Evolutionary conservation across 2,888 invertebrate species (phyloP).

Genomic region (Acanthopleura granulata): DNA sequence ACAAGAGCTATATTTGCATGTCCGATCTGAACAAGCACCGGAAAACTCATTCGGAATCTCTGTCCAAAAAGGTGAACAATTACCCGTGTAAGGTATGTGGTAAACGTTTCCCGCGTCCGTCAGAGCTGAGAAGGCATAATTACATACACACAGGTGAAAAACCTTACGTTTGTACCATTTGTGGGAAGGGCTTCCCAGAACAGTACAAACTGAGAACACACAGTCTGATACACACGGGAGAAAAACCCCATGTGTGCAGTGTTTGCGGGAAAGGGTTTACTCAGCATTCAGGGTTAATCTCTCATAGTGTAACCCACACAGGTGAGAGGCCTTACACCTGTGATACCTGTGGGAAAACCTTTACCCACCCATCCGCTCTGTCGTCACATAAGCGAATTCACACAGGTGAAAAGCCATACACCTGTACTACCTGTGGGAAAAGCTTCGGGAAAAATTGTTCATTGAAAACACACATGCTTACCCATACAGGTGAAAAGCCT

Average conservation of each 20-base stretch:
- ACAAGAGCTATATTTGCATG: background rate
- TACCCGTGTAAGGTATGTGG: background rate
- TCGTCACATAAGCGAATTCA: background rate
- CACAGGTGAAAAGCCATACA: conserved; percentile 11
- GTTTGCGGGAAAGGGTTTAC: background rate
- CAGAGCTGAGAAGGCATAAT: background rate
- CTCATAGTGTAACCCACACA: background rate
- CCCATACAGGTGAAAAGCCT: background rate
- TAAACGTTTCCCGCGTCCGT: background rate
- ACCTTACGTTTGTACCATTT: background rate
- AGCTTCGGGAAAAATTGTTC: background rate
- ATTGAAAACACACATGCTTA: background rate
- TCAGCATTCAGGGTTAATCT: background rate
- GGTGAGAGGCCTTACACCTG: background rate
- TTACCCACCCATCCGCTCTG: background rate
- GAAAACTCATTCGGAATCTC: background rate
- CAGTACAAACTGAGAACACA: background rate
- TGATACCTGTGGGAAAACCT: background rate
- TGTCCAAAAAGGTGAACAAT: background rate
- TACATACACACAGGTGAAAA: conserved; percentile 8
- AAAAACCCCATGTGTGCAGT: background rate
- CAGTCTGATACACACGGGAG: background rate
- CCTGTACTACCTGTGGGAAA: background rate
- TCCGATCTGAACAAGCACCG: background rate
- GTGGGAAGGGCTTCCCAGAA: background rate